These are phyloP conservation scores for Amblyjoppa proteus DNA, from an alignment of 2,888 invertebrate species.

Conservation along the genomic window DNA sequence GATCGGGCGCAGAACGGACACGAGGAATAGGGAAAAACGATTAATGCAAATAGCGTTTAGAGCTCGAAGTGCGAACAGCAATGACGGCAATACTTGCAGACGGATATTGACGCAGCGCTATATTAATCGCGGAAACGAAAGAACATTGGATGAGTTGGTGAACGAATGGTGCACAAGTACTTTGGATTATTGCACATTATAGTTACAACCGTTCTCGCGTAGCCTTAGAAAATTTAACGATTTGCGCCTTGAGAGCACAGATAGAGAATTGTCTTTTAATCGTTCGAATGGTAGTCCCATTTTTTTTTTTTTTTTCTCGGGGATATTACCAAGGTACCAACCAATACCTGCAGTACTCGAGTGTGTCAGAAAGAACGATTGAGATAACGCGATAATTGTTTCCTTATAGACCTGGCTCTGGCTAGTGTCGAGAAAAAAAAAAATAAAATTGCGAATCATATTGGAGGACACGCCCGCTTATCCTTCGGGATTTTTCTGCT, in stretches of 20 bases:
- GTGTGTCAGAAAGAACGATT: constrained; percentile 21
- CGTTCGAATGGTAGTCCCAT: constrained; percentile 69
- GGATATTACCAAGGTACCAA: constrained; percentile 38
- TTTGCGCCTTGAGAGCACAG: constrained; percentile 75
- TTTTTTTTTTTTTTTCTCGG: constrained; percentile 70
- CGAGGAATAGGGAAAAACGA: constrained; percentile 33
- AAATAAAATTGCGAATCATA: background rate
- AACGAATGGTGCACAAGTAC: background rate
- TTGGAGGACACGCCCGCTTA: constrained; percentile 40
- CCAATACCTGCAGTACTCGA: constrained; percentile 8
- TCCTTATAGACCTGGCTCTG: constrained; percentile 68
- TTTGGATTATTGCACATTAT: constrained; percentile 34
- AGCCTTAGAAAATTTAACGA: constrained; percentile 75
- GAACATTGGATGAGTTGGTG: constrained; percentile 41
- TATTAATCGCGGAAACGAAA: constrained; percentile 34
- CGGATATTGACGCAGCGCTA: background rate
- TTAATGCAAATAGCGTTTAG: constrained; percentile 36
- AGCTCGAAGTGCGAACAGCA: background rate
- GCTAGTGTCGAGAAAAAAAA: constrained; percentile 29
- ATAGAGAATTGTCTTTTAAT: constrained; percentile 75
- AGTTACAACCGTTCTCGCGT: constrained; percentile 20
- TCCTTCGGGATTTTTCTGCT: constrained; percentile 57
- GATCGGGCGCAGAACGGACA: background rate
- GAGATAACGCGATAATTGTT: constrained; percentile 67
- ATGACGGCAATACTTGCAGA: background rate